phyloP scores from a whole-genome alignment of 2,888 invertebrate genomes.

The Hydriomena furcata region DNA sequence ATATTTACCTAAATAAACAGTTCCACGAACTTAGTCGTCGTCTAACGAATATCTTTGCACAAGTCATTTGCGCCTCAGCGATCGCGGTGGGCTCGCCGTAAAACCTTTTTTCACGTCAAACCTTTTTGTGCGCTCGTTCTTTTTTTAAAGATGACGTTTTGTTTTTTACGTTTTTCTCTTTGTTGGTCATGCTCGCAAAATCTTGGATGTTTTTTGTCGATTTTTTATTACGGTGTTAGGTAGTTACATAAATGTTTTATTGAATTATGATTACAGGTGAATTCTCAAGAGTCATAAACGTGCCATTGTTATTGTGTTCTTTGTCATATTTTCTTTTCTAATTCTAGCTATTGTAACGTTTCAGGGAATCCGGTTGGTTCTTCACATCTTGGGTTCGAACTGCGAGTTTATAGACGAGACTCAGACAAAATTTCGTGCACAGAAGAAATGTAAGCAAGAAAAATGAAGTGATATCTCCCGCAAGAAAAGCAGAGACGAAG shows the following conservation, averaged over 20 bases:
- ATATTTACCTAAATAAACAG: conserved; percentile 57
- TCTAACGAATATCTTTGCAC: conserved; percentile 59
- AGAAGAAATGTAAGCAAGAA: conserved; percentile 10
- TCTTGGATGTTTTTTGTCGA: conserved; percentile 25
- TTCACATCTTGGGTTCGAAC: not conserved
- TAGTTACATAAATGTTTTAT: conserved; percentile 21
- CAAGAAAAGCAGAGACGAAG: conserved; percentile 33
- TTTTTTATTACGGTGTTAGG: conserved; percentile 25
- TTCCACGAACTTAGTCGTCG: conserved; percentile 55
- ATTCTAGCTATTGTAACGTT: conserved; percentile 22
- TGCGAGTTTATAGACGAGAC: no score
- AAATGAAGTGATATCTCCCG: no score
- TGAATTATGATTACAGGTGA: conserved; percentile 19
- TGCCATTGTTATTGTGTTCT: conserved; percentile 1
- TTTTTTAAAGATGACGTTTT: conserved; percentile 30
- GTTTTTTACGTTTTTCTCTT: conserved; percentile 21
- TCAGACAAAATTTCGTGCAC: no score
- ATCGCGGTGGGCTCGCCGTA: conserved; percentile 43
- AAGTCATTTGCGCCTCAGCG: conserved; percentile 58
- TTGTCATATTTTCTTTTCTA: conserved; percentile 14
- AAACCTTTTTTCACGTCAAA: conserved; percentile 34
- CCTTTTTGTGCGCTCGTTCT: conserved; percentile 32
- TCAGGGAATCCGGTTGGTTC: conserved; percentile 18
- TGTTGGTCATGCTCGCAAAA: conserved; percentile 27
- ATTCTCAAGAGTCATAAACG: conserved; percentile 7